Evolutionary conservation across 1,140 invertebrate species (phyloP).

Genomic region (Trachelipus rathkii): DNA sequence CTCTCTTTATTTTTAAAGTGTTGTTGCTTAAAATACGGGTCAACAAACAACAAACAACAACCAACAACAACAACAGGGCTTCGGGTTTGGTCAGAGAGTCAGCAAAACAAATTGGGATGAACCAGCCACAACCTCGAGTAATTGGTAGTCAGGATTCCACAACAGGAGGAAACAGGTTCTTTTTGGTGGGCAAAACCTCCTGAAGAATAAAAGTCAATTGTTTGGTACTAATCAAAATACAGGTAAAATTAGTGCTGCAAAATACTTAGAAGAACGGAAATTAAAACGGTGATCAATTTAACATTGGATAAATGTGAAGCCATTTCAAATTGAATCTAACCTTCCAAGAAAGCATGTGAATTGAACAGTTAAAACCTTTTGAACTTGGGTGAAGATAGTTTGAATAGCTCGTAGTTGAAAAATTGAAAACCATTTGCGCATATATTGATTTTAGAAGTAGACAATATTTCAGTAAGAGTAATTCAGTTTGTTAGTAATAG

Average conservation of each 20-base stretch:
- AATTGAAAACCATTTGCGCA: too few relatives aligned
- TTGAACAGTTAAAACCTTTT: too few relatives aligned
- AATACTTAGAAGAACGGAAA: background rate
- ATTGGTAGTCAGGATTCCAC: conserved; percentile 44
- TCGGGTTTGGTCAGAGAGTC: conserved; percentile 31
- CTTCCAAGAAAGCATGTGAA: too few relatives aligned
- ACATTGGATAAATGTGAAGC: too few relatives aligned
- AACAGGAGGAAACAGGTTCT: conserved; percentile 44
- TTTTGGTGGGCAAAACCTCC: conserved; percentile 43
- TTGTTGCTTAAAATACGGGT: conserved; percentile 87
- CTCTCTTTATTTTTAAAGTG: conserved; percentile 84
- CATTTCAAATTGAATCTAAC: too few relatives aligned
- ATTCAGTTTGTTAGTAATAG: too few relatives aligned
- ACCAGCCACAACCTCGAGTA: conserved; percentile 33
- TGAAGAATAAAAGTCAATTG: conserved; percentile 50
- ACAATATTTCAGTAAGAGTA: too few relatives aligned
- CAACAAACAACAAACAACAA: conserved; percentile 66
- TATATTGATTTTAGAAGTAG: too few relatives aligned
- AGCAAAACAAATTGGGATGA: conserved; percentile 35
- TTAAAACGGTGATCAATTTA: too few relatives aligned
- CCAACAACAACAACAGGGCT: too few relatives aligned
- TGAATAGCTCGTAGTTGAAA: too few relatives aligned
- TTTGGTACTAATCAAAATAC: conserved; percentile 48
- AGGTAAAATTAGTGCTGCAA: conserved; percentile 20
- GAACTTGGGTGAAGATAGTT: too few relatives aligned